Evolutionary conservation across 2,888 invertebrate species (phyloP).

Genomic region (Dendrolimus pini): DNA sequence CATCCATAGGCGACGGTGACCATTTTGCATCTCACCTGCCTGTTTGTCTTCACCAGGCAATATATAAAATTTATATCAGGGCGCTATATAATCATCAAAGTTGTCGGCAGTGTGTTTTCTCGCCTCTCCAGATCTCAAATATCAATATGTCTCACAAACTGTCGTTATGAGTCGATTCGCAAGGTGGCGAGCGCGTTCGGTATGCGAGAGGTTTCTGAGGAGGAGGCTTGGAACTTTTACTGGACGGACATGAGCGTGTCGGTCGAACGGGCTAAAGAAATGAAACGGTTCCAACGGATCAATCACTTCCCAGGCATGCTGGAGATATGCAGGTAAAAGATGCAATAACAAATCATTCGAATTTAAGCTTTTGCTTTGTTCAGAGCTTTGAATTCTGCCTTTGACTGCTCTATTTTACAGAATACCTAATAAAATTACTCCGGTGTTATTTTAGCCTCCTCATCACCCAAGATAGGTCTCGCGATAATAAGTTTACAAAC

Average conservation of each 20-base stretch:
- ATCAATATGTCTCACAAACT: constrained; percentile 81
- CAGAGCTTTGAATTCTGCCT: too few relatives aligned
- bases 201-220: constrained; percentile 86
- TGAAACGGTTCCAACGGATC: constrained; percentile 94
- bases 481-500: too few relatives aligned
- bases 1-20: too few relatives aligned
- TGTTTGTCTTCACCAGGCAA: too few relatives aligned
- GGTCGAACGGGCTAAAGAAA: constrained; percentile 90
- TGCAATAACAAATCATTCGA: too few relatives aligned
- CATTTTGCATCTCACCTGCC: too few relatives aligned
- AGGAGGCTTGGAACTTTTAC: constrained; percentile 91
- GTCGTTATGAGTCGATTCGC: constrained; percentile 84
- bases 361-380: too few relatives aligned
- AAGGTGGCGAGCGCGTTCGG: constrained; percentile 82
- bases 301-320: constrained; percentile 96
- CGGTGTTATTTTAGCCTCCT: too few relatives aligned
- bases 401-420: too few relatives aligned
- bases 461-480: too few relatives aligned
- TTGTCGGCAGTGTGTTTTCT: constrained; percentile 3
- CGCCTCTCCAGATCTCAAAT: constrained; percentile 55
- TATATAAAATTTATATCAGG: too few relatives aligned
- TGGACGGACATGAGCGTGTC: constrained; percentile 94
- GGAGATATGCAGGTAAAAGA: constrained; percentile 81
- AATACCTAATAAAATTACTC: too few relatives aligned
- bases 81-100: not conserved